Evolutionary conservation across 2,797 vertebrate genomes (phyloP).

Genomic region (Smutsia temminckii): DNA sequence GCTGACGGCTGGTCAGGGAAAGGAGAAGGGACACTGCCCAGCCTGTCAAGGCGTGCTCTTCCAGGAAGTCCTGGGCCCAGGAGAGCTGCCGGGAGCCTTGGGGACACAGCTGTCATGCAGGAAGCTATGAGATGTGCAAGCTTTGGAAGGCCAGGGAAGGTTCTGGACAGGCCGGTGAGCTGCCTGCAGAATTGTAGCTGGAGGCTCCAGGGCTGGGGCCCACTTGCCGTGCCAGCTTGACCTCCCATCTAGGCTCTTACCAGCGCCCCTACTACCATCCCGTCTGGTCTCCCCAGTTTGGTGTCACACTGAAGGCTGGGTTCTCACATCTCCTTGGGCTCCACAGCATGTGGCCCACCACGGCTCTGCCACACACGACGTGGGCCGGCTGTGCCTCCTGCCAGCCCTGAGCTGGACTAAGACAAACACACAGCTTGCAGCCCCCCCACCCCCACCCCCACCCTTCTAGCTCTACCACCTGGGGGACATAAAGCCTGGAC

Average conservation of each 20-base stretch:
- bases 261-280: neutral
- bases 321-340: neutral
- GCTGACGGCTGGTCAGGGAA: no score
- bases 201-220: neutral
- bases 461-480: neutral
- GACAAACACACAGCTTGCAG: neutral
- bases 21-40: no score
- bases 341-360: neutral
- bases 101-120: neutral
- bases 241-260: neutral
- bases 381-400: neutral
- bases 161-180: neutral
- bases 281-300: neutral
- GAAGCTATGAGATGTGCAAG: no score
- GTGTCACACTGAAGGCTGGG: fast-evolving
- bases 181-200: fast-evolving
- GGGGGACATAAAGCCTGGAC: neutral
- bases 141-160: neutral
- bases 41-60: no score
- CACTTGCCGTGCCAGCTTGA: no score
- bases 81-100: neutral
- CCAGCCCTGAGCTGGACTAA: neutral
- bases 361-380: neutral
- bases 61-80: no score
- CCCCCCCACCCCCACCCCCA: fast-evolving